phyloP scores from a whole-genome alignment of 2,797 vertebrate species.

The Pipistrellus pygmaeus region DNA sequence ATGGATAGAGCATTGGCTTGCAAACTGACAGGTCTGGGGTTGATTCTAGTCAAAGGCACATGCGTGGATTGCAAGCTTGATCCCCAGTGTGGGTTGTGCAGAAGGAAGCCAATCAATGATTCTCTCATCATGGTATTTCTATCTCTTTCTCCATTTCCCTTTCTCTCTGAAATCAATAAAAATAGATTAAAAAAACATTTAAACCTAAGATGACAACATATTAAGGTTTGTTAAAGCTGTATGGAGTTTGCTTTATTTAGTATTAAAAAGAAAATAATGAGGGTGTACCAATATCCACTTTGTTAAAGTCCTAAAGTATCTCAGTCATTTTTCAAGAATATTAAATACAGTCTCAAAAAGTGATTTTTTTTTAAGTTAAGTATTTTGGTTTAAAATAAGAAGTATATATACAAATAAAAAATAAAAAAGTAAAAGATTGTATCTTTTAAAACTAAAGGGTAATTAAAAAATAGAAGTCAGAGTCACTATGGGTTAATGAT shows the following conservation, averaged over 20 bases:
- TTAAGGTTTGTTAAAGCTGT: slow-evolving; percentile 9
- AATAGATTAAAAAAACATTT: no score
- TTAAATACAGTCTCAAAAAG: neutral
- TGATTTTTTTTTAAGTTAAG: neutral
- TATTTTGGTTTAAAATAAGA: slow-evolving; percentile 36
- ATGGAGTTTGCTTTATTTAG: neutral
- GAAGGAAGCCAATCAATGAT: no score
- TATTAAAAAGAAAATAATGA: neutral
- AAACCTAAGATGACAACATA: neutral
- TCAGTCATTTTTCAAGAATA: neutral
- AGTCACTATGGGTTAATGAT: neutral
- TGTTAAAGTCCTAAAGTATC: neutral
- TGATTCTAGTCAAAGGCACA: no score
- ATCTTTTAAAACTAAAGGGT: no score
- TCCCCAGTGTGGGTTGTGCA: no score
- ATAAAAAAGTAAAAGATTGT: slow-evolving; percentile 66
- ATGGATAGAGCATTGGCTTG: no score
- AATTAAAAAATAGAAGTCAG: slow-evolving; percentile 63
- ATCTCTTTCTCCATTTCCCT: no score
- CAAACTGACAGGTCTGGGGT: no score
- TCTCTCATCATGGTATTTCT: no score
- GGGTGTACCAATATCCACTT: neutral
- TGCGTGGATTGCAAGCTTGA: no score
- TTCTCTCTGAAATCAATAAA: no score
- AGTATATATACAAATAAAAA: neutral